Conservation (phyloP, 2,888 invertebrate genomes). For the Cantharis nigra region DNA sequence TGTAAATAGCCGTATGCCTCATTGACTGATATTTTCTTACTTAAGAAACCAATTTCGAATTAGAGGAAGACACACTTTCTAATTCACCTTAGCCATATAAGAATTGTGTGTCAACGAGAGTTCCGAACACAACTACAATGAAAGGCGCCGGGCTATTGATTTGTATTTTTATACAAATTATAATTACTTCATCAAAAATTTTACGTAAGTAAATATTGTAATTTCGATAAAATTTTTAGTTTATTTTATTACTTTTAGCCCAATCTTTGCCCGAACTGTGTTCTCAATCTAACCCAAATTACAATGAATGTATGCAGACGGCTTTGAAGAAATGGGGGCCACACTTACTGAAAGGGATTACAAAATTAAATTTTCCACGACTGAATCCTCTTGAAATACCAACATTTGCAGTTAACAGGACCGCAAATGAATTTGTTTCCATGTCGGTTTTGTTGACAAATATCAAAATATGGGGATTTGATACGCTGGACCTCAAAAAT, state of each 20-base stretch:
- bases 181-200: background rate
- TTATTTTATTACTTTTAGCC: slow-evolving; percentile 58
- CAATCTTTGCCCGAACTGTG: slow-evolving; percentile 67
- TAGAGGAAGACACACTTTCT: background rate
- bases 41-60: background rate
- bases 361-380: slow-evolving; percentile 69
- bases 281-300: slow-evolving; percentile 64
- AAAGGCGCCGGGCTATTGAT: background rate
- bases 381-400: slow-evolving; percentile 74
- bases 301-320: slow-evolving; percentile 65
- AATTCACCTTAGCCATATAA: background rate
- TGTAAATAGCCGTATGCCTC: background rate
- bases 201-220: slow-evolving; percentile 4
- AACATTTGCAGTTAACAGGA: slow-evolving; percentile 69
- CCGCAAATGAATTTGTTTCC: slow-evolving; percentile 67
- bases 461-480: slow-evolving; percentile 65
- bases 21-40: background rate
- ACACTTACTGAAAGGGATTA: slow-evolving; percentile 66
- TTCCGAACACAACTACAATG: background rate
- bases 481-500: background rate
- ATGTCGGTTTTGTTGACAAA: slow-evolving; percentile 70
- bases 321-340: slow-evolving; percentile 65
- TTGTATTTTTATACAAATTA: background rate
- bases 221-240: too few species aligned
- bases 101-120: background rate